phyloP scores from a whole-genome alignment of 2,888 invertebrate genomes.

The Deilephila porcellus region DNA sequence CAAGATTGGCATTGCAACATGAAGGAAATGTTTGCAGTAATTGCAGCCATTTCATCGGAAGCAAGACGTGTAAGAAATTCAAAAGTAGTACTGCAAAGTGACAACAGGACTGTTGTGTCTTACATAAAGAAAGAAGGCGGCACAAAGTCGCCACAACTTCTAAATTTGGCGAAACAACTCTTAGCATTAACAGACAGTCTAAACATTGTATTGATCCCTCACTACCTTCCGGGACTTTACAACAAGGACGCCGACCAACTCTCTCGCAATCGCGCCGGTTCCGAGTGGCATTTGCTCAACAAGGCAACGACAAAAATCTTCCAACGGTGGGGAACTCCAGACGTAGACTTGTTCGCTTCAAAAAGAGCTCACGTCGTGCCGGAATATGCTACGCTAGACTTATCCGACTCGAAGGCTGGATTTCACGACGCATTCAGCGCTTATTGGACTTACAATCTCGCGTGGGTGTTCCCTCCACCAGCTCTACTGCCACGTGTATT shows the following conservation, averaged over 20 bases:
- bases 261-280: not conserved
- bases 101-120: not conserved
- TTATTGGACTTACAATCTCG: not conserved
- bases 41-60: not conserved
- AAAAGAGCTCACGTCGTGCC: not conserved
- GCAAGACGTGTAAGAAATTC: not conserved
- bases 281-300: not conserved
- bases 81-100: not conserved
- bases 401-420: not conserved
- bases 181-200: not conserved
- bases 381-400: not conserved
- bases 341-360: not conserved
- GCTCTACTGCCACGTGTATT: not conserved
- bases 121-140: not conserved
- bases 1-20: not conserved
- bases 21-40: conserved; percentile 4
- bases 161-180: not conserved
- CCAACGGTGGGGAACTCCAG: not conserved
- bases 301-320: not conserved
- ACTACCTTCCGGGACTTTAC: not conserved
- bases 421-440: not conserved
- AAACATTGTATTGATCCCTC: not conserved
- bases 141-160: not conserved
- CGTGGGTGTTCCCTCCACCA: not conserved
- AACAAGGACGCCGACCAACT: not conserved